Evolutionary conservation across 2,113 vertebrate genomes (phyloP), one percentile per base, ranked within the genome.

Genomic region (Corynorhinus townsendii): DNA sequence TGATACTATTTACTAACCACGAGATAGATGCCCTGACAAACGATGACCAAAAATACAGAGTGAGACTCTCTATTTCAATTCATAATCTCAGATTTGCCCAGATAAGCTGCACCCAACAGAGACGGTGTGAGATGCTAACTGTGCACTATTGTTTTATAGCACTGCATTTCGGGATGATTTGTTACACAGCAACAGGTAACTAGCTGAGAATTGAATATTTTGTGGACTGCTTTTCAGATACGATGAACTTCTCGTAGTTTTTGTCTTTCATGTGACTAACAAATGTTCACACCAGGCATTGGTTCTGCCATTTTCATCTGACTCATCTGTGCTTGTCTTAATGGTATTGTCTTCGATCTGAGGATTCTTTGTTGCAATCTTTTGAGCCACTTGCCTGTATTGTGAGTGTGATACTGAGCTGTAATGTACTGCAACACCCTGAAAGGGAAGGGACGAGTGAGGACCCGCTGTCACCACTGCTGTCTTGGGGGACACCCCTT

Each of bases 21-120:
- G 43, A 96, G 93, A 89, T 35, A 90, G 47, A 73, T 22, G 35
- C 71, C 75, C 64, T 91, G 89, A 96, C 33, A 89, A 69, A 86
- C 17, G 56, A 72, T 24, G 15, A 1, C 95, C 30, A 76, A 84
- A 93, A 95, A 91, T 17, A 91, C 75, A 84, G 83, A 43, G 49
- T 4, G 16, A 14, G 1, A 20, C 6, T 59, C 49, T 30, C 24
- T 35, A 62, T 28, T 62, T 62, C 28, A 62, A 62, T 62, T 28
- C 26, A 8, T 33, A 45, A 2, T 17, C 11, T 75, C n/a, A 11
- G 15, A 19, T 20, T 85, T 52, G 26, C 17, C 28, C 45, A 33
- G 43, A 19, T 20, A 86, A 59, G 15, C 22, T 77, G 30, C 20
- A 49, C 26, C 5, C 59, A 33, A 20, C 11, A 75, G 54, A 43